Evolutionary conservation across 2,888 invertebrate genomes (phyloP).

Genomic region (Rosalia funebris): DNA sequence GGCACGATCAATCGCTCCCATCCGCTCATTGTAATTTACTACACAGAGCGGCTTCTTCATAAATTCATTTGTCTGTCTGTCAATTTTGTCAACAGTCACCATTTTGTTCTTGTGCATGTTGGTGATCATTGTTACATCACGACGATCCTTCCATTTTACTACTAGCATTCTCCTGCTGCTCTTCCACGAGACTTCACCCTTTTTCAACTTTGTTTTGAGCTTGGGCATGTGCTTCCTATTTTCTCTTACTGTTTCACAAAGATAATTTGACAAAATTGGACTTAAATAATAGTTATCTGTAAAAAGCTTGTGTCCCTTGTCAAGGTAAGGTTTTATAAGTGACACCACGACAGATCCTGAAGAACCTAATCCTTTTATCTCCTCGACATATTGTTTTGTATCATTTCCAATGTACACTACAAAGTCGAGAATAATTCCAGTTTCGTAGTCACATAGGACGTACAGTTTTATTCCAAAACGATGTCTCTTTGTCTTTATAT

Average conservation of each 20-base stretch:
- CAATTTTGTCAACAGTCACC: constrained; percentile 39
- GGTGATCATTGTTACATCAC: constrained; percentile 49
- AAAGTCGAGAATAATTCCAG: constrained; percentile 10
- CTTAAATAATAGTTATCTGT: constrained; percentile 30
- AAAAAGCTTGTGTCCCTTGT: constrained; percentile 25
- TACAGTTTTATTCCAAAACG: constrained; percentile 23
- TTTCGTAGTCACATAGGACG: constrained; percentile 22
- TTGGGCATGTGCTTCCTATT: constrained; percentile 36
- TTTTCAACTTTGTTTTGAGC: constrained; percentile 34
- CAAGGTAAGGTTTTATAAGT: constrained; percentile 21
- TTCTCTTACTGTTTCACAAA: constrained; percentile 33
- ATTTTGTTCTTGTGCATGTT: constrained; percentile 47
- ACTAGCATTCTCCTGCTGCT: constrained; percentile 32
- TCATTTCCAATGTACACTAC: constrained; percentile 14
- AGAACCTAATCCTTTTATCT: constrained; percentile 13
- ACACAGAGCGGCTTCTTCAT: constrained; percentile 46
- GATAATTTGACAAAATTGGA: constrained; percentile 27
- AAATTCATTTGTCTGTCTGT: constrained; percentile 32
- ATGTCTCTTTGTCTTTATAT: constrained; percentile 21
- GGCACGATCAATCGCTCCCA: constrained; percentile 52
- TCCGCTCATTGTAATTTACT: constrained; percentile 53
- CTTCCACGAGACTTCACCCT: constrained; percentile 30
- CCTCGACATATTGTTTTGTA: not conserved
- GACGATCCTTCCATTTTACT: constrained; percentile 56
- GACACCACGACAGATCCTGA: constrained; percentile 26